A percentile compares a stretch with the other conserved stretches of the same genome.
phyloP scores from a whole-genome alignment of 2,797 vertebrate genomes.

The Lerista edwardsae region DNA sequence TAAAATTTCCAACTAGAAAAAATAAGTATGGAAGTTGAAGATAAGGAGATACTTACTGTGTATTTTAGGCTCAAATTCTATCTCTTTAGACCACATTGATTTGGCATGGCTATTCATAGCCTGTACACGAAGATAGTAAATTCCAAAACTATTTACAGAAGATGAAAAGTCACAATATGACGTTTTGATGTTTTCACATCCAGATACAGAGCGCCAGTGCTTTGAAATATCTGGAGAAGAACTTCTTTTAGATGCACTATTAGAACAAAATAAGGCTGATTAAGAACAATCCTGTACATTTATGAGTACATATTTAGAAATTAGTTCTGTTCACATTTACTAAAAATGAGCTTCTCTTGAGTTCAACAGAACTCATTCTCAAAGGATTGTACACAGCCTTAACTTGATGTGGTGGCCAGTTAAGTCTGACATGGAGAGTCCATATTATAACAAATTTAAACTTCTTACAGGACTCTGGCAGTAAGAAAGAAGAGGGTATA shows the following conservation, averaged over 20 bases:
- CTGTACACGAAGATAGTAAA: constrained; percentile 61
- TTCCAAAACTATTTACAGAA: fast-evolving
- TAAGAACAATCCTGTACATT: neutral
- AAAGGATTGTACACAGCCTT: neutral
- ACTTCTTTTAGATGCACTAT: constrained; percentile 51
- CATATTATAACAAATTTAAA: too few species aligned
- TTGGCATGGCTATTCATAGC: constrained; percentile 47
- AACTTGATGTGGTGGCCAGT: neutral
- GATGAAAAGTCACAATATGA: constrained; percentile 62
- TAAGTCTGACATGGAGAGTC: neutral
- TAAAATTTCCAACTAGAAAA: too few species aligned
- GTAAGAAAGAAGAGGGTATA: neutral
- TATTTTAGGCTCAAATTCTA: constrained; percentile 50
- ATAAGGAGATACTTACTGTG: constrained; percentile 58
- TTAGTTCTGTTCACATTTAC: neutral
- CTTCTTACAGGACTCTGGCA: too few species aligned
- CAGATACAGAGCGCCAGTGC: constrained; percentile 56
- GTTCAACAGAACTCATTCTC: neutral
- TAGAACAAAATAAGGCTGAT: constrained; percentile 32
- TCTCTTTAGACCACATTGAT: constrained; percentile 67
- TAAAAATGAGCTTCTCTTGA: neutral
- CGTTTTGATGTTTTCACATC: constrained; percentile 55
- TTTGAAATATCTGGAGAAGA: neutral
- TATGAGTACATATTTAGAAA: neutral
- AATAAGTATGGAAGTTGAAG: fast-evolving